Conservation (phyloP, 2,113 vertebrate species). For the Anarhynchus alexandrinus region DNA sequence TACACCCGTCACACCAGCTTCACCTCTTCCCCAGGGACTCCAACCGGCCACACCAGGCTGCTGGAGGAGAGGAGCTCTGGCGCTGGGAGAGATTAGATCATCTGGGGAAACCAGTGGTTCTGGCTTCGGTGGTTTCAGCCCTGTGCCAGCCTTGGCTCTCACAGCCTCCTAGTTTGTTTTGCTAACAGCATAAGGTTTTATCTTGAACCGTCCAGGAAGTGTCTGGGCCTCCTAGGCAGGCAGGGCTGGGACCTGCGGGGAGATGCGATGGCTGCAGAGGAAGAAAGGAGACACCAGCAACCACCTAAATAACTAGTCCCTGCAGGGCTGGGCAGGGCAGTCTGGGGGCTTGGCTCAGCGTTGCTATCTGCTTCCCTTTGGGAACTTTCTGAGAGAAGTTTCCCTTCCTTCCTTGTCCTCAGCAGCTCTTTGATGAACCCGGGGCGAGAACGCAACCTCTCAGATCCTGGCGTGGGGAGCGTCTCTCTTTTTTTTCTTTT, state of each 20-base stretch:
- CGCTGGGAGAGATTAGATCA: conserved; percentile 33
- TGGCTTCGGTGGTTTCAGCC: conserved; percentile 49
- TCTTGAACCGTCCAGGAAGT: conserved; percentile 54
- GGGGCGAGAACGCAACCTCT: not conserved
- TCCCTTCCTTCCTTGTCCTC: conserved; percentile 8
- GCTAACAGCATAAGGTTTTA: conserved; percentile 65
- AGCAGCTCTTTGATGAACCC: conserved; percentile 31
- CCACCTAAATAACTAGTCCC: conserved; percentile 31
- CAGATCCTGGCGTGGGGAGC: not conserved
- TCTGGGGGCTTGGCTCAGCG: conserved; percentile 39
- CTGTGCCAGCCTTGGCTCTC: conserved; percentile 59
- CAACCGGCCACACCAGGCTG: not conserved
- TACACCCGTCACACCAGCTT: not conserved
- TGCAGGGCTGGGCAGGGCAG: conserved; percentile 44
- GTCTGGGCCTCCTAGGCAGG: conserved; percentile 61
- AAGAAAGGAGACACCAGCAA: conserved; percentile 54
- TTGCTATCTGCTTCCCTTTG: conserved; percentile 38
- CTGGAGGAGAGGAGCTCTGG: not conserved
- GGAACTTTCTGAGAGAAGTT: conserved; percentile 32
- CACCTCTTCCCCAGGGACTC: not conserved
- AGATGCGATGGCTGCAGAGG: conserved; percentile 20
- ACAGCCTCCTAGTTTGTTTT: conserved; percentile 59
- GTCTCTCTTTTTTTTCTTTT: not conserved
- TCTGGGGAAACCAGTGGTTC: conserved; percentile 49
- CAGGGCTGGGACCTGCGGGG: conserved; percentile 37